These are phyloP conservation scores for Prunella fulvescens DNA, from an alignment of 2,113 vertebrate genomes.

Conservation along the genomic window DNA sequence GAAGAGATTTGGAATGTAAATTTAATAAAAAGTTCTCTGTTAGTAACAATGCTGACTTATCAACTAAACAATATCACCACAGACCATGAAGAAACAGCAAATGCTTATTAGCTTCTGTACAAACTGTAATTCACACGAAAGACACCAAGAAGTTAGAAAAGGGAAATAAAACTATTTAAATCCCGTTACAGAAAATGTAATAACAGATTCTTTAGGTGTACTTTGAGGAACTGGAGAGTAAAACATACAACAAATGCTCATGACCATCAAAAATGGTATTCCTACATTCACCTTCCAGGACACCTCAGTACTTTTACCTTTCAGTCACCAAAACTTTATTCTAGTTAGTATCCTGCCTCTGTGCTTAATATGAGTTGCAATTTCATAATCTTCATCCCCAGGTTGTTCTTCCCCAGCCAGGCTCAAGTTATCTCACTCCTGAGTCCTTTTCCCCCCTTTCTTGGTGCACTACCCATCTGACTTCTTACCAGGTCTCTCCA, in stretches of 20 bases:
- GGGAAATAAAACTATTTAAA: not conserved
- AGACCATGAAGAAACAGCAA: not conserved
- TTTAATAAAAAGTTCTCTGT: not conserved
- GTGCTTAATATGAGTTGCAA: not conserved
- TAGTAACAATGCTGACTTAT: not conserved
- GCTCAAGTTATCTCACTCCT: not conserved
- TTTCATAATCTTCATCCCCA: not conserved
- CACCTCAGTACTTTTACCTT: not conserved
- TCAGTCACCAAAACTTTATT: not conserved
- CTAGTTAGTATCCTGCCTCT: accelerated
- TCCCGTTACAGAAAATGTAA: not conserved
- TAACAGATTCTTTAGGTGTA: not conserved
- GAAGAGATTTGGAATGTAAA: not conserved
- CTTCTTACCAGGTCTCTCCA: not conserved
- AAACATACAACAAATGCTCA: not conserved
- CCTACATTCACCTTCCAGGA: not conserved
- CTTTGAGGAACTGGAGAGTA: not conserved
- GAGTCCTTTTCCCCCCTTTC: not conserved
- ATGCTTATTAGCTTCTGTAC: not conserved
- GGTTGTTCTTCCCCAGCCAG: not conserved
- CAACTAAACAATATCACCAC: not conserved
- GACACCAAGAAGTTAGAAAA: not conserved
- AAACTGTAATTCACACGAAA: not conserved
- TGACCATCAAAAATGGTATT: accelerated
- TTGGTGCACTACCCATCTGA: not conserved